phyloP scores from a whole-genome alignment of 2,888 invertebrate genomes.

The Rhopalosiphum nymphaeae region DNA sequence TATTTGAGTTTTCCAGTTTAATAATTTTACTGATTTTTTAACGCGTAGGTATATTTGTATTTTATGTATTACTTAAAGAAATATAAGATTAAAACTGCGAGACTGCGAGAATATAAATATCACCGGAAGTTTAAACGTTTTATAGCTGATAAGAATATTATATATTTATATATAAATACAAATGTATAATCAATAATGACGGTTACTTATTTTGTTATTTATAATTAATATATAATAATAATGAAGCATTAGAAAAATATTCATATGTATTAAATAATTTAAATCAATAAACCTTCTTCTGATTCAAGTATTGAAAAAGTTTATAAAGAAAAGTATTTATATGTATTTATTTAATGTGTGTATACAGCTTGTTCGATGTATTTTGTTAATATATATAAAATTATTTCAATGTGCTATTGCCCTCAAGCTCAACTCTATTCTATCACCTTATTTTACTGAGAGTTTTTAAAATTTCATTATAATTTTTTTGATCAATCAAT shows the following conservation, averaged over 20 bases:
- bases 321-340: neutral
- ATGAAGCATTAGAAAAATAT: neutral
- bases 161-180: neutral
- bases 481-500: neutral
- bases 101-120: neutral
- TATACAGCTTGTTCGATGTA: neutral
- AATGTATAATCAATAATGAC: neutral
- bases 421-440: neutral
- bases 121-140: neutral
- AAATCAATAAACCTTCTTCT: neutral
- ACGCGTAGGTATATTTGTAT: neutral
- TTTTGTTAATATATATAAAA: neutral
- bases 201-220: neutral
- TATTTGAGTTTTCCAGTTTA: neutral
- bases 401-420: neutral
- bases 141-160: neutral
- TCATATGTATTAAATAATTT: neutral
- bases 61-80: neutral
- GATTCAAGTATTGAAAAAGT: neutral
- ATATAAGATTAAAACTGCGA: slow-evolving; percentile 3
- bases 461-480: neutral
- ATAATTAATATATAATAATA: neutral
- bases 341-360: neutral
- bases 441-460: neutral
- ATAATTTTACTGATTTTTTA: neutral